Conservation (phyloP, 2,888 invertebrate species). For the Drosophila birchii region DNA sequence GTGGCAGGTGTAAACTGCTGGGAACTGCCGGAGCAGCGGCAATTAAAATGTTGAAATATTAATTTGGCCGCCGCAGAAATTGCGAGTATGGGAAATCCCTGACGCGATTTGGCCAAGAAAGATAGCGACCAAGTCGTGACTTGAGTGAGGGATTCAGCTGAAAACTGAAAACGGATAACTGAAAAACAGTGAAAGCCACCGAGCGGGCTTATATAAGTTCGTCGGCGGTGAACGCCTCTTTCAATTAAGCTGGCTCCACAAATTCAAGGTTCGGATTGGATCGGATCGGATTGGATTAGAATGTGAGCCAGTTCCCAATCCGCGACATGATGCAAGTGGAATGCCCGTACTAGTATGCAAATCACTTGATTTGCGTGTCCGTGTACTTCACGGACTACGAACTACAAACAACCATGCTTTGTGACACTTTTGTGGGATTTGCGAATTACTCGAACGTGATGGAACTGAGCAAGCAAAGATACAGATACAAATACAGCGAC, state of each 20-base stretch:
- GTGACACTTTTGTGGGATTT: constrained; percentile 49
- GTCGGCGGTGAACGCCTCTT: constrained; percentile 43
- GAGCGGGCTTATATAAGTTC: constrained; percentile 33
- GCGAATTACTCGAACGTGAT: constrained; percentile 70
- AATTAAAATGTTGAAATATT: constrained; percentile 74
- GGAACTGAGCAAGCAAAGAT: constrained; percentile 45
- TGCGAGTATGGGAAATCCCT: constrained; percentile 40
- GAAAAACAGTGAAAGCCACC: constrained; percentile 37
- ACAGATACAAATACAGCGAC: constrained; percentile 15
- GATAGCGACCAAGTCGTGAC: constrained; percentile 61
- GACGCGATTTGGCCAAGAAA: constrained; percentile 34
- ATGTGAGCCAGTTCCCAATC: constrained; percentile 60
- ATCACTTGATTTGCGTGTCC: no score
- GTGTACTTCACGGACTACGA: constrained; percentile 28
- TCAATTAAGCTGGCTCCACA: constrained; percentile 44
- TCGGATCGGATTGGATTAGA: constrained; percentile 72
- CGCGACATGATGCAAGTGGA: constrained; percentile 41
- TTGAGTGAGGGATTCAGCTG: constrained; percentile 48
- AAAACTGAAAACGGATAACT: constrained; percentile 8
- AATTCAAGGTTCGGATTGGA: constrained; percentile 65
- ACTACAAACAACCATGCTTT: constrained; percentile 24
- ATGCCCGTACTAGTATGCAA: constrained; percentile 33
- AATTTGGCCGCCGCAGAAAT: constrained; percentile 53
- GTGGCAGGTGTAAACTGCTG: constrained; percentile 51
- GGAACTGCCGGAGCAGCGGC: constrained; percentile 34